Conservation (phyloP, 2,888 invertebrate species). For the Pimpla rufipes region DNA sequence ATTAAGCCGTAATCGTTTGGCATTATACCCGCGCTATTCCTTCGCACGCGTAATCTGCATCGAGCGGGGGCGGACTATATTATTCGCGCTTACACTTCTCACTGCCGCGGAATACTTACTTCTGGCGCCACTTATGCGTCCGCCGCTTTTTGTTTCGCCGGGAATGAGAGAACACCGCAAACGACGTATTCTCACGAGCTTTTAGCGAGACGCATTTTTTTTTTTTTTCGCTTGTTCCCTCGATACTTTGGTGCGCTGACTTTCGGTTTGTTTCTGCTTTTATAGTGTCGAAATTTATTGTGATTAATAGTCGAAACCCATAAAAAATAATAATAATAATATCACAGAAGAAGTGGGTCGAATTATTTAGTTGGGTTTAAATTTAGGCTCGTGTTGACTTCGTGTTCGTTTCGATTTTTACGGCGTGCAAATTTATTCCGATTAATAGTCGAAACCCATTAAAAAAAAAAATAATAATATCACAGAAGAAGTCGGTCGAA, state of each 20-base stretch:
- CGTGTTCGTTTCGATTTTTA: too few species aligned
- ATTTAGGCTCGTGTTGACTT: too few species aligned
- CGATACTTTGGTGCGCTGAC: background rate
- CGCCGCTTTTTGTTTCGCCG: constrained; percentile 33
- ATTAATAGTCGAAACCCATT: too few species aligned
- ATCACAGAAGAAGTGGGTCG: too few species aligned
- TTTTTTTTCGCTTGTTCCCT: too few species aligned
- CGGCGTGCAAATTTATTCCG: too few species aligned
- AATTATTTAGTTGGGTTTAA: background rate
- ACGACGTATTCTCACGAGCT: constrained; percentile 50
- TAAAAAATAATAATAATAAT: too few species aligned
- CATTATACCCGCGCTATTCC: constrained; percentile 76
- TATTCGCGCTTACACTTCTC: constrained; percentile 80
- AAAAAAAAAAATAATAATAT: too few species aligned
- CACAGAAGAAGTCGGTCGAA: too few species aligned
- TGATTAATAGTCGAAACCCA: too few species aligned
- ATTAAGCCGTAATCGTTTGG: constrained; percentile 81
- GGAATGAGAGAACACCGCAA: constrained; percentile 22
- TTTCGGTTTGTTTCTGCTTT: background rate
- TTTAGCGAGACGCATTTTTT: background rate
- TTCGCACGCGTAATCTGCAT: constrained; percentile 77
- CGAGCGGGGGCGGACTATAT: constrained; percentile 80
- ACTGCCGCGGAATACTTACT: constrained; percentile 51
- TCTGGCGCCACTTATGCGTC: constrained; percentile 46
- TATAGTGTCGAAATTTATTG: too few species aligned